Conservation (phyloP, 2,888 invertebrate genomes). For the Xylota sylvarum region DNA sequence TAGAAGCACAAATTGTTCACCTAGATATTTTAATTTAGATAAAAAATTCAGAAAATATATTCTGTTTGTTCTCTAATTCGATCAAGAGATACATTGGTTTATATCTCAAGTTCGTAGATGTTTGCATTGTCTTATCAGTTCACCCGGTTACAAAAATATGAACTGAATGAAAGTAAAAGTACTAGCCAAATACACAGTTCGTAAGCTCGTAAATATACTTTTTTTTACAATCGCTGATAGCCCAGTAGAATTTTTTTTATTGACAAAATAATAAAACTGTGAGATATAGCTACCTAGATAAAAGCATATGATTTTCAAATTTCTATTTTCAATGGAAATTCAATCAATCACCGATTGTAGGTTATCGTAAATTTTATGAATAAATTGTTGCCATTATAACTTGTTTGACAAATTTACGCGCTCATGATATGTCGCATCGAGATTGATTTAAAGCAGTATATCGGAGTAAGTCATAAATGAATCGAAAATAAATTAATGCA, state of each 20-base stretch:
- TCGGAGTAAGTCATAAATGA: neutral
- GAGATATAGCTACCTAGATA: neutral
- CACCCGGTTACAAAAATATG: neutral
- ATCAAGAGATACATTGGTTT: too few species aligned
- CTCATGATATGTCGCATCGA: neutral
- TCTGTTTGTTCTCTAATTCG: too few species aligned
- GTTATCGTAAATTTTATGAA: conserved; percentile 16
- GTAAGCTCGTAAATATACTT: neutral
- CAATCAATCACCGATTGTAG: conserved; percentile 3
- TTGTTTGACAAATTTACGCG: conserved; percentile 12
- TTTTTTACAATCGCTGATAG: neutral
- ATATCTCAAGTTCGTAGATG: neutral
- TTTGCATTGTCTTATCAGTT: conserved; percentile 15
- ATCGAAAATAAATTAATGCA: neutral
- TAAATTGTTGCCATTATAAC: conserved; percentile 5
- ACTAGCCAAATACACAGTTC: neutral
- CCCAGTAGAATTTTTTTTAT: neutral
- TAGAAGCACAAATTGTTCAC: too few species aligned
- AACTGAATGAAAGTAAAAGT: neutral
- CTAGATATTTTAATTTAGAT: too few species aligned
- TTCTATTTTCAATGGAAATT: neutral
- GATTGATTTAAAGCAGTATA: neutral
- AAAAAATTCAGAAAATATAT: too few species aligned
- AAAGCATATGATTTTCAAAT: neutral
- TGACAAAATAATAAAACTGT: conserved; percentile 14